These are phyloP conservation scores for Chromis chromis DNA, from an alignment of 2,797 vertebrate species.

Conservation along the genomic window DNA sequence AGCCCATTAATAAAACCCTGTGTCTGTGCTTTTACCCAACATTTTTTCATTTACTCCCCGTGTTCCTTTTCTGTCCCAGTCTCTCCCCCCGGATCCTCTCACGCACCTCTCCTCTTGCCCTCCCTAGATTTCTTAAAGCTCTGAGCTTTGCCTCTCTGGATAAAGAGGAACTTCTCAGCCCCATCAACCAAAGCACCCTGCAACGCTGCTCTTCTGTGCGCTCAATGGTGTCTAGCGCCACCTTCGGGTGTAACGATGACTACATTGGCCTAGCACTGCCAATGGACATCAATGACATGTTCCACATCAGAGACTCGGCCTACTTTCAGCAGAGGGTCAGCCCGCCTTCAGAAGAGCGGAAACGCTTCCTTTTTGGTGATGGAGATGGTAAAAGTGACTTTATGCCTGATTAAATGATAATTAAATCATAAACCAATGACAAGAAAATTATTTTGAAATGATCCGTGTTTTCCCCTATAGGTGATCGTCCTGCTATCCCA, in stretches of 20 bases:
- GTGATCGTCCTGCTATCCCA: conserved; percentile 87
- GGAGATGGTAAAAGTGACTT: conserved; percentile 86
- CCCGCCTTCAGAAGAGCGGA: conserved; percentile 90
- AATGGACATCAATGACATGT: conserved; percentile 95
- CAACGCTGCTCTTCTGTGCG: conserved; percentile 97
- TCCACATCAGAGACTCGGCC: conserved; percentile 94
- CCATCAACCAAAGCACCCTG: conserved; percentile 96
- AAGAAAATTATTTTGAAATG: neutral
- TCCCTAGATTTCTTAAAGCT: conserved; percentile 95
- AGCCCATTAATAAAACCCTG: conserved; percentile 31
- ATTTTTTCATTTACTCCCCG: conserved; percentile 47
- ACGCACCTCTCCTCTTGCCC: conserved; percentile 73
- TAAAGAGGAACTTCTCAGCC: conserved; percentile 97
- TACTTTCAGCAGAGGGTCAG: conserved; percentile 96
- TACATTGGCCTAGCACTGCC: conserved; percentile 97
- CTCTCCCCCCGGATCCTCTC: conserved; percentile 75
- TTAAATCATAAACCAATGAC: neutral
- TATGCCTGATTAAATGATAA: neutral
- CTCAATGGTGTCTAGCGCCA: conserved; percentile 96
- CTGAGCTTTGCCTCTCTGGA: conserved; percentile 98
- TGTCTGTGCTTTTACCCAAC: conserved; percentile 58
- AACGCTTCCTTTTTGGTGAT: conserved; percentile 89
- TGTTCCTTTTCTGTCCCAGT: conserved; percentile 62
- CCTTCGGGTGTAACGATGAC: conserved; percentile 93
- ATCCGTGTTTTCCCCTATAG: conserved; percentile 40